Percentiles rank a stretch among this genome's conserved stretches.
Conservation (phyloP, 1,140 invertebrate genomes). For the Notospermus geniculatus region DNA sequence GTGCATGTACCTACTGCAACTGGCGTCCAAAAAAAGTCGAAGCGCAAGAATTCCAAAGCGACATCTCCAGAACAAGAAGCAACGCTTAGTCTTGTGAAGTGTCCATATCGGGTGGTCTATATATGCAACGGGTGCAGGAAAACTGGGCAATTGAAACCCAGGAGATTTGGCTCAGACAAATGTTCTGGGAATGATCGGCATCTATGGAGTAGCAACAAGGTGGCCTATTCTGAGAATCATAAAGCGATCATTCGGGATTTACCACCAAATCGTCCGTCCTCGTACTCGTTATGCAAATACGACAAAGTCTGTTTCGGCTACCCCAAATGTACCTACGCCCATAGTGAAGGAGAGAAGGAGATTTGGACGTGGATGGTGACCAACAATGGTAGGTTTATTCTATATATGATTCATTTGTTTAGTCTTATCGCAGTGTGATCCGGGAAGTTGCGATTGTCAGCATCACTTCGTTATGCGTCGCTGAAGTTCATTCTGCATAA, state of each 20-base stretch:
- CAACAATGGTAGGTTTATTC: slow-evolving; percentile 18
- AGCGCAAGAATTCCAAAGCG: neutral
- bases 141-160: neutral
- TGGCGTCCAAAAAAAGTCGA: no score
- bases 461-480: no score
- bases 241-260: neutral
- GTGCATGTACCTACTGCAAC: no score
- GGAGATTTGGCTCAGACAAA: neutral
- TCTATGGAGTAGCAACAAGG: neutral
- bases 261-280: neutral
- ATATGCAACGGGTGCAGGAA: neutral
- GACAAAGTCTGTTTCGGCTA: neutral
- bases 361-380: slow-evolving; percentile 34
- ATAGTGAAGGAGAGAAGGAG: slow-evolving; percentile 84
- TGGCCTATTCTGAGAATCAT: neutral
- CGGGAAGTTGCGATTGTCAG: no score
- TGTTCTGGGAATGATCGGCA: neutral
- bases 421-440: no score
- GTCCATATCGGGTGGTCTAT: neutral
- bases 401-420: no score
- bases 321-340: slow-evolving; percentile 83
- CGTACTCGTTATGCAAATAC: neutral
- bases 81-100: neutral
- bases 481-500: no score
- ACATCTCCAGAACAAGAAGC: neutral